Percentiles rank a stretch among this genome's conserved stretches.
Conservation (phyloP, 1,140 invertebrate species). For the Drosophila pectinifera region DNA sequence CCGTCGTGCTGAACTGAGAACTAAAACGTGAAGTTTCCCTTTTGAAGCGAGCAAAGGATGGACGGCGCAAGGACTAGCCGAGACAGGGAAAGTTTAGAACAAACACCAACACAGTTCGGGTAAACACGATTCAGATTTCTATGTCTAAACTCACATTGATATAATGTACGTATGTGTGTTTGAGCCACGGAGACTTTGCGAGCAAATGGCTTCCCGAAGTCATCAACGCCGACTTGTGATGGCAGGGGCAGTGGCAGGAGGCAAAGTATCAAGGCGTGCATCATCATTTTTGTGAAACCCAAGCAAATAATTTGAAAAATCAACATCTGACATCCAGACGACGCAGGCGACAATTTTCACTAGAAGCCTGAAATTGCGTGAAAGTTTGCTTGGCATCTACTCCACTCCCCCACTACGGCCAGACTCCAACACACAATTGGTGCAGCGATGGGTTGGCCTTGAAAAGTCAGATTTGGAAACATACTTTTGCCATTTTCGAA, state of each 20-base stretch:
- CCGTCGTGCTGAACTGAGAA: conserved; percentile 42
- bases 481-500: conserved; percentile 84
- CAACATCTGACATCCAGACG: conserved; percentile 66
- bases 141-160: conserved; percentile 3
- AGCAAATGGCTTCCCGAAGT: conserved; percentile 56
- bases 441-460: conserved; percentile 55
- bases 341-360: conserved; percentile 63
- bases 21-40: conserved; percentile 64
- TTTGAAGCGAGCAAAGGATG: conserved; percentile 5
- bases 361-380: conserved; percentile 52
- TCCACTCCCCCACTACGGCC: not conserved
- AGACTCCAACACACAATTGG: conserved; percentile 1
- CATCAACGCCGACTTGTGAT: conserved; percentile 48
- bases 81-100: conserved; percentile 66
- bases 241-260: not conserved
- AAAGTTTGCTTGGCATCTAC: conserved; percentile 54
- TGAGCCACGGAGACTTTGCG: conserved; percentile 13
- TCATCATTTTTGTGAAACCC: conserved; percentile 70
- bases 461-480: conserved; percentile 83
- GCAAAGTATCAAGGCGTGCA: conserved; percentile 25
- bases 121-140: conserved; percentile 27
- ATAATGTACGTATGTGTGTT: conserved; percentile 6
- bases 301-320: conserved; percentile 79
- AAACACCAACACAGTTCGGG: conserved; percentile 60
- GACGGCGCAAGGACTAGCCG: conserved; percentile 34